Conservation (phyloP, 2,888 invertebrate species). For the Agrilus mali region DNA sequence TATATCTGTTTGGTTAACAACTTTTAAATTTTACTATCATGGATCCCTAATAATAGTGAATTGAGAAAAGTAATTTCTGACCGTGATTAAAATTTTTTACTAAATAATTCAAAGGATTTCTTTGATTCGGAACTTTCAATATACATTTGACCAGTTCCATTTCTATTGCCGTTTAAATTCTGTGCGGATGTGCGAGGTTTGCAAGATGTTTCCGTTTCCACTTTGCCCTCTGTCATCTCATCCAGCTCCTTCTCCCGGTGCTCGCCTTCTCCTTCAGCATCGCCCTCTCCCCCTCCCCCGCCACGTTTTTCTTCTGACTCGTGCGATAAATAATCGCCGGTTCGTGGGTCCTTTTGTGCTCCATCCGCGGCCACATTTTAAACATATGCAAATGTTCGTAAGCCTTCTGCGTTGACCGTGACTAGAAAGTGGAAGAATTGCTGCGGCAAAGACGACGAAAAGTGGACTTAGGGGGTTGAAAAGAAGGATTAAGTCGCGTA, state of each 20-base stretch:
- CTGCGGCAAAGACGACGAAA: slow-evolving; percentile 9
- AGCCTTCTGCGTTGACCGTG: slow-evolving; percentile 32
- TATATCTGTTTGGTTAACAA: no score
- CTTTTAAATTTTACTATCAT: no score
- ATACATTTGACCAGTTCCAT: no score
- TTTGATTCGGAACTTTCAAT: no score
- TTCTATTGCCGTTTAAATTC: slow-evolving; percentile 8
- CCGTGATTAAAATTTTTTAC: no score
- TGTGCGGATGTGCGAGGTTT: slow-evolving; percentile 9
- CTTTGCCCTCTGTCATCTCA: neutral
- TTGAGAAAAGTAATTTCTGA: no score
- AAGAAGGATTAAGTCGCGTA: slow-evolving; percentile 12
- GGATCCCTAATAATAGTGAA: no score
- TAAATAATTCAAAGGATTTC: no score
- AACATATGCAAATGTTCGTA: slow-evolving; percentile 34
- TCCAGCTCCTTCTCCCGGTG: neutral
- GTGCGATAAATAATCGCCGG: slow-evolving; percentile 33
- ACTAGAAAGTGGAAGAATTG: slow-evolving; percentile 30
- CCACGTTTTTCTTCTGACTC: slow-evolving; percentile 3
- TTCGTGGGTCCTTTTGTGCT: slow-evolving; percentile 33
- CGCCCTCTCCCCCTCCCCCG: slow-evolving; percentile 17
- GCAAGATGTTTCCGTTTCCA: slow-evolving; percentile 17
- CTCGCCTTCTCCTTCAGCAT: slow-evolving; percentile 7
- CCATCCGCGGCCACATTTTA: slow-evolving; percentile 33
- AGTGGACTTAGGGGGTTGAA: slow-evolving; percentile 17